Evolutionary conservation across 2,888 invertebrate species (phyloP).

Genomic region (Calameuta filiformis): DNA sequence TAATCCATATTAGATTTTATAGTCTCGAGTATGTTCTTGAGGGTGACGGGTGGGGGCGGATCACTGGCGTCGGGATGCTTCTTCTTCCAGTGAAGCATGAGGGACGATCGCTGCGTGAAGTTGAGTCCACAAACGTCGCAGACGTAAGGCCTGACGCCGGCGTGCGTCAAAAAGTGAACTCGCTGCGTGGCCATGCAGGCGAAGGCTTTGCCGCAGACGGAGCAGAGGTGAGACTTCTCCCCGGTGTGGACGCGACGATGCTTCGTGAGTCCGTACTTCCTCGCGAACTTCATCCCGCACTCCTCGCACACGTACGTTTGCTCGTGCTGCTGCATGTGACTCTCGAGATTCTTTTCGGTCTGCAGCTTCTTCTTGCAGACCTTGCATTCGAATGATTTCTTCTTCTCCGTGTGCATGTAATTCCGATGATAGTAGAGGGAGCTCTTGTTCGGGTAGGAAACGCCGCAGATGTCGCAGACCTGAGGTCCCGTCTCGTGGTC

Average conservation of each 20-base stretch:
- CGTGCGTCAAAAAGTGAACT: slow-evolving; percentile 32
- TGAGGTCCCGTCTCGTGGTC: slow-evolving; percentile 31
- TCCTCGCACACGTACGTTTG: slow-evolving; percentile 36
- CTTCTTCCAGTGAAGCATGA: slow-evolving; percentile 44
- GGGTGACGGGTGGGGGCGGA: slow-evolving; percentile 28
- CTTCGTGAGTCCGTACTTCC: slow-evolving; percentile 28
- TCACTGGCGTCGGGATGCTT: slow-evolving; percentile 30
- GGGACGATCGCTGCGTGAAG: slow-evolving; percentile 38
- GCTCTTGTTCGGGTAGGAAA: slow-evolving; percentile 34
- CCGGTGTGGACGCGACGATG: slow-evolving; percentile 15
- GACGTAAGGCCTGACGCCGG: slow-evolving; percentile 35
- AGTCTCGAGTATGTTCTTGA: slow-evolving; percentile 26
- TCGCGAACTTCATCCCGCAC: slow-evolving; percentile 36
- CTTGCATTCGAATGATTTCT: slow-evolving; percentile 27
- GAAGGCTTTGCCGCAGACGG: slow-evolving; percentile 28
- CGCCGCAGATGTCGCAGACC: slow-evolving; percentile 35
- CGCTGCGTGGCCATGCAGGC: slow-evolving; percentile 23
- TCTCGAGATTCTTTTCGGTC: slow-evolving; percentile 25
- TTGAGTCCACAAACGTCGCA: slow-evolving; percentile 33
- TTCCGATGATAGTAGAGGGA: slow-evolving; percentile 32
- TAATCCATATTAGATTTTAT: slow-evolving; percentile 16
- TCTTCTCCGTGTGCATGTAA: slow-evolving; percentile 33
- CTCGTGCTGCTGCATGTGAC: slow-evolving; percentile 31
- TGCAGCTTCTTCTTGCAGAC: slow-evolving; percentile 31
- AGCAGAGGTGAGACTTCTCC: slow-evolving; percentile 19